phyloP scores from a whole-genome alignment of 2,797 vertebrate genomes.

The Percopsis omiscomaycus region DNA sequence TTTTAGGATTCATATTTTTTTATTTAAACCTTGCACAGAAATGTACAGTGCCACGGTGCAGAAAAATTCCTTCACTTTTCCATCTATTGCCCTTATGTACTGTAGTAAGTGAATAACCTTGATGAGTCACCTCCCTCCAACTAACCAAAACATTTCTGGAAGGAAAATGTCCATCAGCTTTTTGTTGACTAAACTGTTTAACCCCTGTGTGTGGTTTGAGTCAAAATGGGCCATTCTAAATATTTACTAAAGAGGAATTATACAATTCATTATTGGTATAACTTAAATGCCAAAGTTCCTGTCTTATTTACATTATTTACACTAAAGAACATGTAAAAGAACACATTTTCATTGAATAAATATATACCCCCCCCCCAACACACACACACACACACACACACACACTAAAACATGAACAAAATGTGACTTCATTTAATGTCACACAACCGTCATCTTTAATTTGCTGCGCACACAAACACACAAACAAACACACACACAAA shows the following conservation, averaged over 20 bases:
- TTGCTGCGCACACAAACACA: not conserved
- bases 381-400: not conserved
- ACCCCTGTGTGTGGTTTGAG: not conserved
- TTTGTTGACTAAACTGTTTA: slow-evolving; percentile 41
- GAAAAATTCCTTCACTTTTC: slow-evolving; percentile 20
- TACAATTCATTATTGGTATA: not conserved
- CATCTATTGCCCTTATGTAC: slow-evolving; percentile 31
- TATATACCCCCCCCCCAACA: too few relatives aligned
- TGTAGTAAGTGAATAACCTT: slow-evolving; percentile 52
- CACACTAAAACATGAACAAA: not conserved
- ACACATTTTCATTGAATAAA: not conserved
- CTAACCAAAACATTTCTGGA: slow-evolving; percentile 59
- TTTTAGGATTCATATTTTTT: slow-evolving; percentile 4
- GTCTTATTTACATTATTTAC: too few relatives aligned
- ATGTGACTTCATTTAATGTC: not conserved
- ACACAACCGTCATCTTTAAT: not conserved
- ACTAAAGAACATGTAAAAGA: too few relatives aligned
- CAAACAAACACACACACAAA: not conserved
- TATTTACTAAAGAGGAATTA: not conserved
- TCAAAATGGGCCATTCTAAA: too few relatives aligned
- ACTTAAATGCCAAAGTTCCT: too few relatives aligned
- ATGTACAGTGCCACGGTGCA: slow-evolving; percentile 1
- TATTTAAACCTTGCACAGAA: not conserved
- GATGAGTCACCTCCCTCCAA: slow-evolving; percentile 53
- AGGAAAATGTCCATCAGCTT: slow-evolving; percentile 33